These are phyloP conservation scores for Mormyrus iriodes DNA, from an alignment of 2,113 vertebrate species.

Conservation along the genomic window DNA sequence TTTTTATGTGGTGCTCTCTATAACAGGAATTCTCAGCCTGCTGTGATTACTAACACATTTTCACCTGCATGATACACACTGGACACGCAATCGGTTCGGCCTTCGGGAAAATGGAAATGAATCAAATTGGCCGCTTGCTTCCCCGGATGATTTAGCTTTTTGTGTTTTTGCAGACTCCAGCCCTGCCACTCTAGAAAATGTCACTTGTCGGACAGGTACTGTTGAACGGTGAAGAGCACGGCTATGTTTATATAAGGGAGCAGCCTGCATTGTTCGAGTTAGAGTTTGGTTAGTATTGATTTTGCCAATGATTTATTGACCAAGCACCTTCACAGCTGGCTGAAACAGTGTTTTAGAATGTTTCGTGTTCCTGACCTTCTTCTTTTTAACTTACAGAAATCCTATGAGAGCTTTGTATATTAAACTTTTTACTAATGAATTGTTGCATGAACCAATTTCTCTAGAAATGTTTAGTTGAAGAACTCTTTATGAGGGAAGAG, in stretches of 20 bases:
- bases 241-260: not conserved
- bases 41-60: not conserved
- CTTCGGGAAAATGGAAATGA: not conserved
- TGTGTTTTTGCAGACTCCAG: not conserved
- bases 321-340: not conserved
- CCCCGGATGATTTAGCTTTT: not conserved
- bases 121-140: not conserved
- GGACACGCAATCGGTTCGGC: not conserved
- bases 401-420: slow-evolving; percentile 15
- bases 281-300: not conserved
- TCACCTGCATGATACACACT: not conserved
- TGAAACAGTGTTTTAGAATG: slow-evolving; percentile 12
- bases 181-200: not conserved
- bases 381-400: slow-evolving; percentile 26
- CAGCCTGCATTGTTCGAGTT: not conserved
- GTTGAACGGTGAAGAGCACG: not conserved
- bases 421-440: slow-evolving; percentile 25
- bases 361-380: slow-evolving; percentile 17
- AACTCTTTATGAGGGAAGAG: not conserved
- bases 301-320: not conserved
- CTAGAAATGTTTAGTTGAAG: slow-evolving; percentile 28
- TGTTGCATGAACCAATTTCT: slow-evolving; percentile 59
- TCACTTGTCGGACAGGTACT: not conserved
- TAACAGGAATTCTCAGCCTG: slow-evolving; percentile 1
- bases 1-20: slow-evolving; percentile 7